Conservation (phyloP, 2,888 invertebrate genomes). For the Apotomis turbidana region DNA sequence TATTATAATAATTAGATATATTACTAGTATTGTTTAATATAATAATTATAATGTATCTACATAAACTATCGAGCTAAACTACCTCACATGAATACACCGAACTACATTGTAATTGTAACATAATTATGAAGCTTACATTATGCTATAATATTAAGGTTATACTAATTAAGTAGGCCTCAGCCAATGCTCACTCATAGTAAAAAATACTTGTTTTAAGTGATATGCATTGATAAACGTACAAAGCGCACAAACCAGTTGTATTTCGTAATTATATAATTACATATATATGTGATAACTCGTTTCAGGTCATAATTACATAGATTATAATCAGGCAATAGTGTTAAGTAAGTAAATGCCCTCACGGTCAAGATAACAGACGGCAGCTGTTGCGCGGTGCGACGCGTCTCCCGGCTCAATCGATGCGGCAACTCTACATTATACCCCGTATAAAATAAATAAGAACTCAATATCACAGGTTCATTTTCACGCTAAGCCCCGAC, state of each 20-base stretch:
- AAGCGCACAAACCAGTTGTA: conserved; percentile 31
- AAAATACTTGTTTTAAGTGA: conserved; percentile 15
- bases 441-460: conserved; percentile 37
- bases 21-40: background rate
- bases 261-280: conserved; percentile 28
- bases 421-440: conserved; percentile 52
- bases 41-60: conserved; percentile 14
- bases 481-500: conserved; percentile 10
- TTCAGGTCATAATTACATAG: conserved; percentile 29
- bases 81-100: conserved; percentile 21
- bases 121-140: conserved; percentile 20
- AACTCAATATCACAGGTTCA: conserved; percentile 9
- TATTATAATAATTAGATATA: background rate
- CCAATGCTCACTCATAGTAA: conserved; percentile 23
- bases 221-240: conserved; percentile 21
- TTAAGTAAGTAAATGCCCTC: conserved; percentile 65
- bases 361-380: conserved; percentile 78
- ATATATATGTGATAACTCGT: conserved; percentile 10
- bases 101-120: conserved; percentile 16
- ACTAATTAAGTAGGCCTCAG: conserved; percentile 27
- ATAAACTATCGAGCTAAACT: conserved; percentile 22
- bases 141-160: conserved; percentile 28
- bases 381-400: conserved; percentile 76
- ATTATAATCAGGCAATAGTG: conserved; percentile 56
- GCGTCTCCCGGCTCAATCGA: conserved; percentile 69